These are phyloP conservation scores for Tor tambroides DNA, from an alignment of 2,113 vertebrate species.

Conservation along the genomic window DNA sequence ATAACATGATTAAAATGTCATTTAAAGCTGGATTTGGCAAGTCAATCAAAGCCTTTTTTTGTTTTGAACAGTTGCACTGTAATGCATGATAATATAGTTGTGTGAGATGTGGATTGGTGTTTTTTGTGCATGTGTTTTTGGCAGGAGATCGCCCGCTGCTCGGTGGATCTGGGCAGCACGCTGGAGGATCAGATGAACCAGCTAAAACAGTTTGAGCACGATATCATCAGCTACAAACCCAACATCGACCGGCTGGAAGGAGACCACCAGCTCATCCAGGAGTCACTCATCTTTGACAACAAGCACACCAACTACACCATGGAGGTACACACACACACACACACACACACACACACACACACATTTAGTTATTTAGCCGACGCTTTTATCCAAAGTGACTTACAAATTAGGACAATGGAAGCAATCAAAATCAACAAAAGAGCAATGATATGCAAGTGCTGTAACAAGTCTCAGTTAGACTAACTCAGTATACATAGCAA, in stretches of 20 bases:
- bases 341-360: no score
- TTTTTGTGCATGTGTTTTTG: not conserved
- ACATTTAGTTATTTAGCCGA: no score
- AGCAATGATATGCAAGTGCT: no score
- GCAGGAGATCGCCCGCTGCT: conserved; percentile 84
- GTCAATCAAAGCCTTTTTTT: not conserved
- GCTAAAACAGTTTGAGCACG: conserved; percentile 85
- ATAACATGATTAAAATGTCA: not conserved
- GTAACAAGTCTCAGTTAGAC: no score
- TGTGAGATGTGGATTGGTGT: not conserved
- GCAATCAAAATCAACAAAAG: no score
- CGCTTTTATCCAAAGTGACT: no score
- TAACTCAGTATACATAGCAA: no score
- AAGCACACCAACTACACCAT: conserved; percentile 89
- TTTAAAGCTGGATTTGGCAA: no score
- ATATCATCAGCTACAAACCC: conserved; percentile 89
- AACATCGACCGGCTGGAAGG: conserved; percentile 92
- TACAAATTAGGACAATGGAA: no score
- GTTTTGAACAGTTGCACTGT: not conserved
- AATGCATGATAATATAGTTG: not conserved
- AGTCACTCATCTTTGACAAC: conserved; percentile 88
- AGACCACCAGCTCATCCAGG: conserved; percentile 90
- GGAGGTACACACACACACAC: conserved; percentile 74
- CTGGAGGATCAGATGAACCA: conserved; percentile 91
- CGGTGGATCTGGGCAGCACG: conserved; percentile 80